Conservation (phyloP, 2,797 vertebrate genomes). For the Microcaecilia unicolor region DNA sequence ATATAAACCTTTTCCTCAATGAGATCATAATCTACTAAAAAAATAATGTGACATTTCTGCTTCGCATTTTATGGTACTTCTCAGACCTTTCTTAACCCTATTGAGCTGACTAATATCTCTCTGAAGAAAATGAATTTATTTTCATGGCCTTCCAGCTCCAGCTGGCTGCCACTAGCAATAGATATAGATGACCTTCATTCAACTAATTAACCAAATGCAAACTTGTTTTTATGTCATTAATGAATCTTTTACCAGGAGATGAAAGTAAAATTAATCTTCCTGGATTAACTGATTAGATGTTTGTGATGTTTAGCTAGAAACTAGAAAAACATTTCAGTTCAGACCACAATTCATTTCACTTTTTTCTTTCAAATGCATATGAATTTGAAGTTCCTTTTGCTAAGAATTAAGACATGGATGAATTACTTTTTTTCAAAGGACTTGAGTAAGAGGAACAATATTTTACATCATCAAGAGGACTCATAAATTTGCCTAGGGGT, state of each 20-base stretch:
- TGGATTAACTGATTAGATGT: conserved; percentile 4
- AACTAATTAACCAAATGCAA: conserved; percentile 56
- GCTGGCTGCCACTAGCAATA: conserved; percentile 40
- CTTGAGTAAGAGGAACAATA: too few relatives aligned
- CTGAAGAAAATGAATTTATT: conserved; percentile 51
- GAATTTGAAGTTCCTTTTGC: neutral
- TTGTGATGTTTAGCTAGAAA: conserved; percentile 6
- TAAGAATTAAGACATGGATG: too few relatives aligned
- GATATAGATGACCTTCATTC: conserved; percentile 50
- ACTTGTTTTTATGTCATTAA: conserved; percentile 39
- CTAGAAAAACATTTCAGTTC: neutral
- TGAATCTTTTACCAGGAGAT: conserved; percentile 23
- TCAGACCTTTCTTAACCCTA: conserved; percentile 9
- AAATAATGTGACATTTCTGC: neutral
- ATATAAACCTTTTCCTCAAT: neutral
- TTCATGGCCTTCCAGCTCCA: conserved; percentile 48
- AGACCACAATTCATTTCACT: neutral
- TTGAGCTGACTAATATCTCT: conserved; percentile 44
- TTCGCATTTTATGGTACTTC: neutral
- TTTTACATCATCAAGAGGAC: too few relatives aligned
- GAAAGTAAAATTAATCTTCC: conserved; percentile 33
- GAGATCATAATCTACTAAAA: neutral
- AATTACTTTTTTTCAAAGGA: too few relatives aligned
- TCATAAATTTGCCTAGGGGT: too few relatives aligned
- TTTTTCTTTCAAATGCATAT: neutral